phyloP scores from a whole-genome alignment of 2,797 vertebrate species.

The Chelmon rostratus region DNA sequence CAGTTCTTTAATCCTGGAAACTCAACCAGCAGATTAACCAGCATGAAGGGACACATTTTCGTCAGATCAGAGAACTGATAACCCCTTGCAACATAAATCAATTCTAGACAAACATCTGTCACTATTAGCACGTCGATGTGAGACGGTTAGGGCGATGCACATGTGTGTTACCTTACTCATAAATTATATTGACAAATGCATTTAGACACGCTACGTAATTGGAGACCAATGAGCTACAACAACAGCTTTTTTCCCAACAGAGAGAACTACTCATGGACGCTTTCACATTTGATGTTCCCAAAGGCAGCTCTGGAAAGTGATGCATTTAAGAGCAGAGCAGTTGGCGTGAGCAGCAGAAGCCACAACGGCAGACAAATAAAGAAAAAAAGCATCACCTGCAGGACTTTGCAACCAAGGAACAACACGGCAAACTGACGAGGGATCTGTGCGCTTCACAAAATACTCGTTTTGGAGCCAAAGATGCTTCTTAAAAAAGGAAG shows the following conservation, averaged over 20 bases:
- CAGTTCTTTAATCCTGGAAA: not conserved
- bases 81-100: not conserved
- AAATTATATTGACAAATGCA: not conserved
- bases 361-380: slow-evolving; percentile 18
- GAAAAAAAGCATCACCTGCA: slow-evolving; percentile 12
- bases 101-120: not conserved
- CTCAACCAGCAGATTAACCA: not conserved
- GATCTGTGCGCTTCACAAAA: not conserved
- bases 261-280: not conserved
- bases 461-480: not conserved
- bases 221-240: not conserved
- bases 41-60: not conserved
- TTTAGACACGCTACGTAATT: too few relatives aligned
- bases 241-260: not conserved
- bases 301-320: not conserved
- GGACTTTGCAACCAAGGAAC: not conserved
- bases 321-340: not conserved
- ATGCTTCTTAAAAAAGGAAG: not conserved
- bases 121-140: not conserved
- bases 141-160: not conserved
- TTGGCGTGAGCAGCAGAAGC: not conserved
- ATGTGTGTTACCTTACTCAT: not conserved
- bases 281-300: not conserved
- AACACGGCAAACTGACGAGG: not conserved
- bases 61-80: slow-evolving; percentile 1